phyloP scores from a whole-genome alignment of 2,888 invertebrate genomes.

The Idaea aversata region DNA sequence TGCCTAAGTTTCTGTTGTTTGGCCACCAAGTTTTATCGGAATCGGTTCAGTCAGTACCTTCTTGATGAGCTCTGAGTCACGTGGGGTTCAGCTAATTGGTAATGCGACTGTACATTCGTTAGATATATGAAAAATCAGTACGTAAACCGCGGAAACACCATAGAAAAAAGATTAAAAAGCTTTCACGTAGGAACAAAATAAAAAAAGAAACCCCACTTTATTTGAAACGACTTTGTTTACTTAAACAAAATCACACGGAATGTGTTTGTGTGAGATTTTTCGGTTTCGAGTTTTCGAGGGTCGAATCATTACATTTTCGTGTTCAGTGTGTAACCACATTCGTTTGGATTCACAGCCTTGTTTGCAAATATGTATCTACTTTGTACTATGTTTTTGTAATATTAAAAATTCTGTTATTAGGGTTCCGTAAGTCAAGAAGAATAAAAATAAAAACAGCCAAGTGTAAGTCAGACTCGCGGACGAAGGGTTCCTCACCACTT shows the following conservation, averaged over 20 bases:
- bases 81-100: too few relatives aligned
- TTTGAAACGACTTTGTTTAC: constrained; percentile 3
- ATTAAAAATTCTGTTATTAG: neutral
- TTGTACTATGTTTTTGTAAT: neutral
- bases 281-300: constrained; percentile 18
- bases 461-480: too few relatives aligned
- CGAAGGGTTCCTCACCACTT: too few relatives aligned
- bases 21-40: too few relatives aligned
- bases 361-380: constrained; percentile 9
- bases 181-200: neutral
- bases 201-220: neutral
- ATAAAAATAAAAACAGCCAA: too few relatives aligned
- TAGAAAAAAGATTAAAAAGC: neutral
- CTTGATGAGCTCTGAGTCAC: too few relatives aligned
- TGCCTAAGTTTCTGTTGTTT: too few relatives aligned
- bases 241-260: constrained; percentile 9
- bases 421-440: neutral
- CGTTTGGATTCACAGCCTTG: constrained; percentile 4
- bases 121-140: neutral
- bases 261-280: constrained; percentile 19
- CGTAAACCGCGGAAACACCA: neutral
- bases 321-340: constrained; percentile 19
- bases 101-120: too few relatives aligned
- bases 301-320: constrained; percentile 35
- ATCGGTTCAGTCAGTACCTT: too few relatives aligned